Evolutionary conservation across 2,113 vertebrate genomes (phyloP), one percentile per base, ranked within the genome.

Genomic region (Anarrhichthys ocellatus): DNA sequence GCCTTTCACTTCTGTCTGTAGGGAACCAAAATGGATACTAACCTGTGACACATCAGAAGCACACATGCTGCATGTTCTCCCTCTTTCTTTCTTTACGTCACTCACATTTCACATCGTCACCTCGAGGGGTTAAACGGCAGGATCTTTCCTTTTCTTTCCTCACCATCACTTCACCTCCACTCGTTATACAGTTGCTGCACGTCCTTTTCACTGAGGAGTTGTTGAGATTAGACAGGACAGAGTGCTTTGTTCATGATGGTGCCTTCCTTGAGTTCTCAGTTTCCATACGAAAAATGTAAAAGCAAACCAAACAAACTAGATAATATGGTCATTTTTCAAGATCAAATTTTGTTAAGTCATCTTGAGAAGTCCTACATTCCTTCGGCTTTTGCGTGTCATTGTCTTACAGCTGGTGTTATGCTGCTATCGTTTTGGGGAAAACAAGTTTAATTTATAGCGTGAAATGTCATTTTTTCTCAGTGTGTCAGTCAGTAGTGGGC

Each of bases 231-330:
- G 71, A 85, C 59, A 66, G 62, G 65, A 73, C 72, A 38, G 79
- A 90, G 73, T 82, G 71, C 73, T 83, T 88, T 86, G 89, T 78
- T 89, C 79, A 90, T 90, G 81, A 93, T 64, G 88, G 94, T 94
- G 94, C 93, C 94, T 95, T 93, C 59, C 59, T 92, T 86, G 10
- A 72, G 68, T 83, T 85, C 27, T 73, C 46, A 76, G 66, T 86
- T 85, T 81, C 73, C 80, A 84, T 67, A 56, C 24, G 17, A 73
- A 73, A 81, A 56, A 65, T 32, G 2, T 36, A 59, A 15, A 34
- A 22, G 52, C 27, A 20, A 44, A 44, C 38, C 38, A 17, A 29
- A 73, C 50, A 18, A 71, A 38, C 69, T 29, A 32, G 1, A 40
- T 13, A 50, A 67, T 29, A 29, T 27, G 34, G 62, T 79, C 40